Base-by-base conservation (phyloP, 1,140 invertebrate species). In the Halyomorpha halys region DNA sequence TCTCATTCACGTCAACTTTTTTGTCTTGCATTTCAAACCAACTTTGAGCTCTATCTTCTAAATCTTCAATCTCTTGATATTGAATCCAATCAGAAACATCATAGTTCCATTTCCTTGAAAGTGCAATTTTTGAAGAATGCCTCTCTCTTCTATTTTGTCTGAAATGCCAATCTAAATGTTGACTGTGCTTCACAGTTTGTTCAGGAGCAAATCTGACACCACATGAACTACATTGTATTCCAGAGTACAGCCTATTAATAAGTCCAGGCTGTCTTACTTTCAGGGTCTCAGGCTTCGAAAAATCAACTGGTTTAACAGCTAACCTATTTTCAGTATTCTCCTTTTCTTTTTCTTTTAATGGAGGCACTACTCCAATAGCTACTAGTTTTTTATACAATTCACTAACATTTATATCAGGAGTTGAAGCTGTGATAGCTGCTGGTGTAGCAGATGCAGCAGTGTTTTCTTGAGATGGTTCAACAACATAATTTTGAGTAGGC, bases 111-210 rank as follows among this genome's bases (percentile, higher is more conserved):
- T 85, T 83, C 8, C 93, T 77, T 16, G 86, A 88, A 68, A 89
- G 86, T 0, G 90, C 87, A 59, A 91, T 86, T 23, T 88, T 81
- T 0, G 86, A 83, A 0, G 89, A 88, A 70, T 93, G 90, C 65
- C 90, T 85, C 70, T 93, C 91, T 51, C 86, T 79, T 13, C 91
- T 78, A 75, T 98, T 98, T 74, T 93, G 89, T 13, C 94, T 78
- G 76, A 97, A 97, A 78, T 98, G 95, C 94, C 95, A 97, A 76
- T 98, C 94, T 30, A 97, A 80, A 77, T 97, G 95, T 73, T 93
- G 89, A 67, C 89, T 89, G 73, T 97, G 91, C 62, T 86, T 83
- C 30, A 90, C 87, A 1, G 89, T 91, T 70, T 91, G 85, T 73
- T 92, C 88, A 0, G 89, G 84, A 14, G 87, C 85, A 74, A 97